phyloP scores from a whole-genome alignment of 2,113 vertebrate species.

The Cyanoramphus novaezelandiae region DNA sequence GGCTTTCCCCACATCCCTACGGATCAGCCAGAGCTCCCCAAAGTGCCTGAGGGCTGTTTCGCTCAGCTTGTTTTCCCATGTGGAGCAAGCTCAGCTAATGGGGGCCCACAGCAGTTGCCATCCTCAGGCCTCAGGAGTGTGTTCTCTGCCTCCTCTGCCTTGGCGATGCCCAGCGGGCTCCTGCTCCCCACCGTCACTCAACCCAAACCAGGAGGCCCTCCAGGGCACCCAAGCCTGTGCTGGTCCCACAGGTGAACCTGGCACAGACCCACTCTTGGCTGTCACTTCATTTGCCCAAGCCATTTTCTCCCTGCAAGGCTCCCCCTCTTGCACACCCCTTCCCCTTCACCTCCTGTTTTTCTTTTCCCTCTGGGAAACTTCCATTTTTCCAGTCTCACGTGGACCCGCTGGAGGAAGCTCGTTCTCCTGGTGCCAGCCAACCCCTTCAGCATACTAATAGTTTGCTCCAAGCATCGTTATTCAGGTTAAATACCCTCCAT shows the following conservation, averaged over 20 bases:
- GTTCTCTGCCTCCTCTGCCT: neutral
- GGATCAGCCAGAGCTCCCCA: neutral
- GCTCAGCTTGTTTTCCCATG: accelerated
- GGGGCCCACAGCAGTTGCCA: neutral
- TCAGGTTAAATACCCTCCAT: slow-evolving; percentile 30
- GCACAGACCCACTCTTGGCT: neutral
- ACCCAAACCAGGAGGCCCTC: neutral
- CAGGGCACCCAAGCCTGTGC: neutral
- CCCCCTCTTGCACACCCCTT: neutral
- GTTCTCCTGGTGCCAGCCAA: neutral
- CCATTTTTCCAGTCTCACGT: neutral
- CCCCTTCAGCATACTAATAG: slow-evolving; percentile 30
- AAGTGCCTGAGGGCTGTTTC: accelerated
- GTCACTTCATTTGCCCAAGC: neutral
- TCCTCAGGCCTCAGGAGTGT: neutral
- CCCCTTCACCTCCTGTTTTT: neutral
- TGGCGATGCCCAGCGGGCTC: neutral
- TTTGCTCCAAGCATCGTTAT: slow-evolving; percentile 1
- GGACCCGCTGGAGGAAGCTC: neutral
- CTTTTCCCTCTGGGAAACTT: neutral
- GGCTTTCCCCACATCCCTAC: neutral
- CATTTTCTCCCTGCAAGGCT: neutral
- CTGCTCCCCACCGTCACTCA: accelerated
- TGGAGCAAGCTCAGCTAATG: neutral
- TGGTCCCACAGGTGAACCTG: neutral